Evolutionary conservation across 2,113 vertebrate species (phyloP).

Genomic region (Ondatra zibethicus): DNA sequence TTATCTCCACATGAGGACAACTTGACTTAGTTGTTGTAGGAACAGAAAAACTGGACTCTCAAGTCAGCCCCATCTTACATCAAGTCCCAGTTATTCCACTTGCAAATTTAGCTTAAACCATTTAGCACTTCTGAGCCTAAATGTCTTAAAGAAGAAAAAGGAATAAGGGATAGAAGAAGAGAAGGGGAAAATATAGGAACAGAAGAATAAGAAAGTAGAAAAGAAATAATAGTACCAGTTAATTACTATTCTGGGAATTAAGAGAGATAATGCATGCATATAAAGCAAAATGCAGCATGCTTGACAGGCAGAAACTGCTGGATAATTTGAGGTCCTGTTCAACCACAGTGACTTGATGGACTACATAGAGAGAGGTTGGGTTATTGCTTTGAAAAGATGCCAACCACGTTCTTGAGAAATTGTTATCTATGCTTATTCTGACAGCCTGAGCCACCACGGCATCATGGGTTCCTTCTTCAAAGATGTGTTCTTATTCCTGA

Average conservation of each 20-base stretch:
- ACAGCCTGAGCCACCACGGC: neutral
- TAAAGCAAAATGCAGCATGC: neutral
- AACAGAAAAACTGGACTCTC: neutral
- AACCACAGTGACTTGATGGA: neutral
- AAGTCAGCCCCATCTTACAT: neutral
- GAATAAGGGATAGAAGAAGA: neutral
- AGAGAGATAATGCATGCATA: neutral
- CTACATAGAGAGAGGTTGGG: neutral
- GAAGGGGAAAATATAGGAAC: neutral
- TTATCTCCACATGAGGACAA: neutral
- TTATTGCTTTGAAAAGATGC: neutral
- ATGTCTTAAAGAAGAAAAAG: conserved; percentile 2
- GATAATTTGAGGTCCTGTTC: neutral
- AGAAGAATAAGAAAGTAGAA: neutral
- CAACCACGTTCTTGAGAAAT: neutral
- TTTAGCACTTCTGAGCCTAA: neutral
- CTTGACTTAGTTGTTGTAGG: neutral
- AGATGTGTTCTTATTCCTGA: neutral
- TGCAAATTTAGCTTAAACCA: neutral
- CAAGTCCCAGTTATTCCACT: neutral
- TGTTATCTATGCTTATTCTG: conserved; percentile 7
- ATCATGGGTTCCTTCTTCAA: neutral
- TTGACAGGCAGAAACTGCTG: neutral
- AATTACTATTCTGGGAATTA: neutral
- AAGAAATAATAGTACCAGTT: neutral